Conservation (phyloP, 1,140 invertebrate species). For the Pseudomyrmex sp. region DNA sequence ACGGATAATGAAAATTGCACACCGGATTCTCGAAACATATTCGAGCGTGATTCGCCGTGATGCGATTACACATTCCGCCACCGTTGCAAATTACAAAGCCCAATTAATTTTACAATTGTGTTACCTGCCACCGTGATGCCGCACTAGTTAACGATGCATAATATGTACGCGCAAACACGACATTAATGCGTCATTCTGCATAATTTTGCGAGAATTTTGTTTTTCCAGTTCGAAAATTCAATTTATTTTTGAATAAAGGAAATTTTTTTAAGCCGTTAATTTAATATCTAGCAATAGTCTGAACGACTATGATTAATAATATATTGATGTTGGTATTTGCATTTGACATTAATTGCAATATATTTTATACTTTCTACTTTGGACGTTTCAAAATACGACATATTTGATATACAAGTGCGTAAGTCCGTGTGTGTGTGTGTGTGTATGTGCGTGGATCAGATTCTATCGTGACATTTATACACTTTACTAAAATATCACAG, state of each 20-base stretch:
- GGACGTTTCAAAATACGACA: no score
- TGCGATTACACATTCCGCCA: background rate
- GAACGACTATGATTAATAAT: no score
- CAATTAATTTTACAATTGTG: constrained; percentile 12
- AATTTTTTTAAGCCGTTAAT: background rate
- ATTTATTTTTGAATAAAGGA: no score
- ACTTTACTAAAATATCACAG: background rate
- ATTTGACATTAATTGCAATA: no score
- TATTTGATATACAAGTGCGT: no score
- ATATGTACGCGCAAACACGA: background rate
- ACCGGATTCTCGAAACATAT: background rate
- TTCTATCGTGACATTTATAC: background rate
- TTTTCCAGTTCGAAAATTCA: no score
- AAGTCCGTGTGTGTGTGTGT: no score
- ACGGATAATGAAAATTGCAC: background rate
- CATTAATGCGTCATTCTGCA: background rate
- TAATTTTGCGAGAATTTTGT: no score
- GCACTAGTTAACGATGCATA: background rate
- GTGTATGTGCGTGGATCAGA: background rate
- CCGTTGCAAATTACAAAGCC: background rate
- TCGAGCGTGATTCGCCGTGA: background rate
- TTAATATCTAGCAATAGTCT: background rate
- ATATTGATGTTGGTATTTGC: no score
- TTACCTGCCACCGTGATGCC: background rate
- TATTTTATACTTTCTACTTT: no score